Evolutionary conservation across 2,797 vertebrate genomes (phyloP).

Genomic region (Aulostomus chinensis): DNA sequence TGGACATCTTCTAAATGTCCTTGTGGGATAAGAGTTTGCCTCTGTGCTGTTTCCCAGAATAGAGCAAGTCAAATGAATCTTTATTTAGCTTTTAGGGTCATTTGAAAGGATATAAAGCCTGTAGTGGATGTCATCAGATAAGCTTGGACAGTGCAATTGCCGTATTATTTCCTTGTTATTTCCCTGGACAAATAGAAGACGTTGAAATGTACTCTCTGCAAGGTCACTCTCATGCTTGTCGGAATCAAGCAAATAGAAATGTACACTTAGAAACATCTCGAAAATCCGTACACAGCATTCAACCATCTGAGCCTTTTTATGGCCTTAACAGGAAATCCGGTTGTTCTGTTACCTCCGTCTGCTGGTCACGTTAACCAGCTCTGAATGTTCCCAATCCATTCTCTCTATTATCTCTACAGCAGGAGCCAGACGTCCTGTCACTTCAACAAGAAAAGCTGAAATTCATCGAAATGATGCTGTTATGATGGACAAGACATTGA

Average conservation of each 20-base stretch:
- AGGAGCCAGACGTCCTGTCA: too few species aligned
- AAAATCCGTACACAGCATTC: too few species aligned
- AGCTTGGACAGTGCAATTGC: not conserved
- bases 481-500: constrained; percentile 5
- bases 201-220: too few species aligned
- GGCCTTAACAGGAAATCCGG: not conserved
- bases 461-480: constrained; percentile 23
- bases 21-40: constrained; percentile 75
- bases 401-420: too few species aligned
- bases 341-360: not conserved
- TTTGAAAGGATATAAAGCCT: constrained; percentile 29
- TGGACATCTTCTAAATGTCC: constrained; percentile 83
- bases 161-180: constrained; percentile 1
- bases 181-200: not conserved
- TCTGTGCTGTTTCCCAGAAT: constrained; percentile 65
- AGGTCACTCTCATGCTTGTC: too few species aligned
- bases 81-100: constrained; percentile 10
- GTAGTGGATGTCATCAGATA: constrained; percentile 25
- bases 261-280: too few species aligned
- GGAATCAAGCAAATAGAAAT: too few species aligned
- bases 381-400: not conserved
- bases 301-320: too few species aligned
- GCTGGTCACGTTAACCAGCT: not conserved
- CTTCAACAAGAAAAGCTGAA: not conserved
- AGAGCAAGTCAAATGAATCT: constrained; percentile 36